Conservation (phyloP, 2,797 vertebrate species). For the Galago senegalensis region DNA sequence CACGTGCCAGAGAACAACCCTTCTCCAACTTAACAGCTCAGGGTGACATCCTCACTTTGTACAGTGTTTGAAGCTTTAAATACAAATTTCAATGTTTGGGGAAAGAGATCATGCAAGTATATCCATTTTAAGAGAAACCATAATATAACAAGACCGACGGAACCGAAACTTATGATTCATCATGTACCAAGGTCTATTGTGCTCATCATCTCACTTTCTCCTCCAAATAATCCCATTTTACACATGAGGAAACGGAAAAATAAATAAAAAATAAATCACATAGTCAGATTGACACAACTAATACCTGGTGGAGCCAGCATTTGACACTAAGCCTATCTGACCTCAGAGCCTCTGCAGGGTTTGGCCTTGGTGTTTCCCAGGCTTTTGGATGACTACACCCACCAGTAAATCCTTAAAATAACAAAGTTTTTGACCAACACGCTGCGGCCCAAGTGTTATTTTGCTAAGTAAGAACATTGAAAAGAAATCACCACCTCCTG, state of each 20-base stretch:
- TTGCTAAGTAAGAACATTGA: neutral
- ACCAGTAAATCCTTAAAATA: constrained; percentile 3
- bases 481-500: neutral
- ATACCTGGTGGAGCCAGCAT: neutral
- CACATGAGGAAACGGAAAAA: neutral
- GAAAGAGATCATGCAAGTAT: neutral
- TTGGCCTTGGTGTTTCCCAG: neutral
- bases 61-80: neutral
- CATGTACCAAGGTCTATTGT: neutral
- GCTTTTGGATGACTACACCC: neutral
- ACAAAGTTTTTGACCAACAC: neutral
- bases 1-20: neutral
- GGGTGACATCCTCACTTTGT: neutral
- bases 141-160: neutral
- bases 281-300: neutral
- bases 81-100: neutral
- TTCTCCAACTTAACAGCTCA: neutral
- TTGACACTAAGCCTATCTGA: neutral
- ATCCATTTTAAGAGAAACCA: constrained; percentile 17
- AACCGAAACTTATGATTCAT: neutral
- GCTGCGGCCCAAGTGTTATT: neutral
- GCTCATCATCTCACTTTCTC: neutral
- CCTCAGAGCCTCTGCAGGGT: neutral
- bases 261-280: neutral
- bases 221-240: constrained; percentile 46